Evolutionary conservation across 2,797 vertebrate genomes (phyloP).

Genomic region (Distichodus sexfasciatus): DNA sequence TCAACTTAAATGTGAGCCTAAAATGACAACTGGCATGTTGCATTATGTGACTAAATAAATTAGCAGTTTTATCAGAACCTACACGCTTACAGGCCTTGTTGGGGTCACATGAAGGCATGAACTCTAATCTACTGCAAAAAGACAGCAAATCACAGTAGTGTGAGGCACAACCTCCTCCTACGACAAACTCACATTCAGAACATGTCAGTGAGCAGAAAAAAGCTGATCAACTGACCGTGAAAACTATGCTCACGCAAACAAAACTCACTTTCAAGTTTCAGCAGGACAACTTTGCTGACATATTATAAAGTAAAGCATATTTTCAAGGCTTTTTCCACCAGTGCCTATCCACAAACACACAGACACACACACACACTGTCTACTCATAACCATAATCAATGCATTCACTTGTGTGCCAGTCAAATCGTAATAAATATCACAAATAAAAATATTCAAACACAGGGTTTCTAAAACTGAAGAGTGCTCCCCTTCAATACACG

Average conservation of each 20-base stretch:
- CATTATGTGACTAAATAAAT: constrained; percentile 57
- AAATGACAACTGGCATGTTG: constrained; percentile 1
- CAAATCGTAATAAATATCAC: constrained; percentile 25
- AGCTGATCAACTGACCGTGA: constrained; percentile 6
- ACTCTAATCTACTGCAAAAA: constrained; percentile 40
- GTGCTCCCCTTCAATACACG: constrained; percentile 59
- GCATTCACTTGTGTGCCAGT: constrained; percentile 3
- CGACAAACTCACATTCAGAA: constrained; percentile 30
- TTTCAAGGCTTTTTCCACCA: constrained; percentile 13
- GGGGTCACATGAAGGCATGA: constrained; percentile 63
- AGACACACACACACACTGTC: background rate
- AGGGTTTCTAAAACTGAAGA: constrained; percentile 40
- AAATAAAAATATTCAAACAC: constrained; percentile 32
- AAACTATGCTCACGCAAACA: constrained; percentile 18
- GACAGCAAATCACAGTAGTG: constrained; percentile 62
- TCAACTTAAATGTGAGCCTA: no score
- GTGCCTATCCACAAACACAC: background rate
- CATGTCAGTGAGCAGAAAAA: background rate
- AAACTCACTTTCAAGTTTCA: constrained; percentile 55
- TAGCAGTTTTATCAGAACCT: constrained; percentile 12
- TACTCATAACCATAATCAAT: background rate
- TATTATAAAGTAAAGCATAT: constrained; percentile 37
- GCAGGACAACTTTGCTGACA: constrained; percentile 34
- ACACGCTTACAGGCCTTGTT: constrained; percentile 3
- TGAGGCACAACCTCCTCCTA: constrained; percentile 25